Evolutionary conservation across 2,888 invertebrate genomes (phyloP), one percentile per base, ranked within the genome.

Genomic region (Drosophila kambysellisi): DNA sequence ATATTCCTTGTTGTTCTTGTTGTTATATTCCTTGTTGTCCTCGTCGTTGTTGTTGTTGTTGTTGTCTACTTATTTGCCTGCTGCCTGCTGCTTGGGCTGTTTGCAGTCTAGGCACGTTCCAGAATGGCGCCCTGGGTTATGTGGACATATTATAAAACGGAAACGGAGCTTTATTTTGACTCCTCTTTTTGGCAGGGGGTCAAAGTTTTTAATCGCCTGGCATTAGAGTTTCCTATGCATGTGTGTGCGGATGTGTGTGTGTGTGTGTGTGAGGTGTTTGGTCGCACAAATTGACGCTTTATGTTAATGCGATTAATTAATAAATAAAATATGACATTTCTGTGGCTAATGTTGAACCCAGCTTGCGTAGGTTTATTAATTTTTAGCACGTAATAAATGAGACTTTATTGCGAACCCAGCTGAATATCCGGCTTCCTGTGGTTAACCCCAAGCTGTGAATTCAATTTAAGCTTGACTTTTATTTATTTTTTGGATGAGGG

Each of bases 331-430:
- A 83, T 79, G 85, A 79, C 81, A 80, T 80, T 75, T 74, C 50
- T 65, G 61, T 57, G 72, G 29, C 39, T 41, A 79, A 53, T 67
- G 80, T 68, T 74, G 46, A 78, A 72, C 74, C 60, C 50, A 25
- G 25, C 61, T 73, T 59, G 51, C 37, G 50, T 17, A 35, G 52
- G 62, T 70, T 86, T 83, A 78, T 88, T 83, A 78, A 90, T 86
- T 90, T 88, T 79, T 83, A 83, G 90, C 87, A 87, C 90, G 87
- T 87, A 82, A 73, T 89, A 82, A 88, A 89, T 88, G 75, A 67
- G 75, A 88, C 74, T 84, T 82, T 61, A 81, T 71, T 64, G 57
- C 53, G 65, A 33, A 52, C 56, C 51, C 56, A 69, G 57, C 54
- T 37, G 32, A 6, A 58, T 53, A 60, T 57, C 63, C 46, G 4